A percentile compares a stretch with the other conserved stretches of the same genome.
Evolutionary conservation across 2,888 invertebrate genomes (phyloP).

Genomic region (Phrixothrix hirtus): DNA sequence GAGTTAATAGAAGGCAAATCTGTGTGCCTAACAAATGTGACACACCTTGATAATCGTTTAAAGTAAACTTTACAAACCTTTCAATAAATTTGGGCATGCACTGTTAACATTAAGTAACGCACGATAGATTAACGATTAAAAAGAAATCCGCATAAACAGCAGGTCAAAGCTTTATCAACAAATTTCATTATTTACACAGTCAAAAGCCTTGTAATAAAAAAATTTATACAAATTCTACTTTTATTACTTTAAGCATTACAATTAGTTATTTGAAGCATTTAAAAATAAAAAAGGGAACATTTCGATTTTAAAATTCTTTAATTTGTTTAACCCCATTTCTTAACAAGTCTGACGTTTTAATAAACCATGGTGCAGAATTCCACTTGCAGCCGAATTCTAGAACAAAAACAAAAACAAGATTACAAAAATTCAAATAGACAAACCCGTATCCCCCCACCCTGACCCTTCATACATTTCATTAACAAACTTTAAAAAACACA

Average conservation of each 20-base stretch:
- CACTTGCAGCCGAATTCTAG: conserved; percentile 20
- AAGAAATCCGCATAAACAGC: conserved; percentile 25
- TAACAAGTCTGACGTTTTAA: background rate
- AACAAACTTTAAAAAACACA: too few relatives aligned
- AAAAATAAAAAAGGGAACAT: background rate
- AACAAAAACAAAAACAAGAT: conserved; percentile 10
- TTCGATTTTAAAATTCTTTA: background rate
- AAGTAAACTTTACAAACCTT: background rate
- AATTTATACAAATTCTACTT: too few relatives aligned
- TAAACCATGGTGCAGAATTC: conserved; percentile 24
- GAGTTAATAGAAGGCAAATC: too few relatives aligned
- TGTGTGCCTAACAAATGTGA: background rate
- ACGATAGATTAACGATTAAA: conserved; percentile 27
- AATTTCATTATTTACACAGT: too few relatives aligned
- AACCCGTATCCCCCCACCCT: too few relatives aligned
- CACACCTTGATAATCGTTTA: conserved; percentile 2
- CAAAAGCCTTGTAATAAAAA: too few relatives aligned
- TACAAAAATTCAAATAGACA: too few relatives aligned
- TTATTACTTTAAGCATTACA: background rate
- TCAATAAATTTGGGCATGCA: conserved; percentile 2
- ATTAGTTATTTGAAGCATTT: background rate
- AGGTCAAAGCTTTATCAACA: conserved; percentile 26
- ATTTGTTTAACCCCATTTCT: conserved; percentile 1
- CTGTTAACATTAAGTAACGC: conserved; percentile 10
- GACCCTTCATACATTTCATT: too few relatives aligned